These are phyloP conservation scores for Oasisia sp. DNA, from an alignment of 2,888 invertebrate genomes.

Conservation along the genomic window DNA sequence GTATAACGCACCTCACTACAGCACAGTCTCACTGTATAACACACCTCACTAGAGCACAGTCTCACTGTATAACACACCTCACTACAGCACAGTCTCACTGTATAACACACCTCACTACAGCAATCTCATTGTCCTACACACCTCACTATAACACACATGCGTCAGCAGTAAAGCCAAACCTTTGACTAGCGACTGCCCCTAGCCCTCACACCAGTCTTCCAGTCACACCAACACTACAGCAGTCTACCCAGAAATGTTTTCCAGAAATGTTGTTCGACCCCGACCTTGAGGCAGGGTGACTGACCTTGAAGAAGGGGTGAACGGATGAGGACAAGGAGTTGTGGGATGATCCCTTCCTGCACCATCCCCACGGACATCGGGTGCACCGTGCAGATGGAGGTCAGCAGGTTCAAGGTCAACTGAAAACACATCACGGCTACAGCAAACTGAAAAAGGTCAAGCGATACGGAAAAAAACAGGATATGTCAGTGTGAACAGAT, in stretches of 20 bases:
- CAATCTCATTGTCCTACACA: neutral
- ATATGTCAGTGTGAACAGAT: neutral
- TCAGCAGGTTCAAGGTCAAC: constrained; percentile 63
- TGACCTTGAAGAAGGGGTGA: constrained; percentile 87
- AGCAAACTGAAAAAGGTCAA: neutral
- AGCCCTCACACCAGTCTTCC: neutral
- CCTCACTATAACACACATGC: neutral
- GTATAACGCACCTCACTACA: neutral
- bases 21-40: neutral
- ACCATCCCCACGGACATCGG: constrained; percentile 55
- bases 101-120: neutral
- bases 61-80: neutral
- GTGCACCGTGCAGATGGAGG: constrained; percentile 60
- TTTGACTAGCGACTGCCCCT: neutral
- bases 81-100: neutral
- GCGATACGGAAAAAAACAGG: neutral
- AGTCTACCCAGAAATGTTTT: neutral
- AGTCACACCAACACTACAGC: neutral
- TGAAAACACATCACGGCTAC: constrained; percentile 45
- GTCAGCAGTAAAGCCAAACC: neutral
- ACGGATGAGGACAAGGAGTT: constrained; percentile 86
- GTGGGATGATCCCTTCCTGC: constrained; percentile 57
- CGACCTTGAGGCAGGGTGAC: neutral
- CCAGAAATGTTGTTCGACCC: neutral
- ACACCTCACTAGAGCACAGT: neutral